Conservation (phyloP, 2,113 vertebrate genomes). For the Phyllostomus hastatus region DNA sequence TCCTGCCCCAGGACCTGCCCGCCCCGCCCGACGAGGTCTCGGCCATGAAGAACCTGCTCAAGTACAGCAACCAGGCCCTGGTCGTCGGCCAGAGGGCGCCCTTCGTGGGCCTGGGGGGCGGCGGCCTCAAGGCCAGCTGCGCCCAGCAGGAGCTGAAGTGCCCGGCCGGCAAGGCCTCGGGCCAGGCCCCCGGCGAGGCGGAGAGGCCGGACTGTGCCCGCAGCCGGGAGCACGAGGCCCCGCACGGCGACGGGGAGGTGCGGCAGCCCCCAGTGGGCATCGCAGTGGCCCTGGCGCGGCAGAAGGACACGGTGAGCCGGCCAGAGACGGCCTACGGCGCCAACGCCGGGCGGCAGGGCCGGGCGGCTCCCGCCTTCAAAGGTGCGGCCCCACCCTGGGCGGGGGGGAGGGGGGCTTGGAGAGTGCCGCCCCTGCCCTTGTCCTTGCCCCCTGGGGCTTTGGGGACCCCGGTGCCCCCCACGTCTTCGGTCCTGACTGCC, state of each 20-base stretch:
- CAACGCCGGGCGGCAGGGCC: slow-evolving; percentile 83
- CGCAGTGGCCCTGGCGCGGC: slow-evolving; percentile 93
- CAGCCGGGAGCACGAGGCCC: slow-evolving; percentile 86
- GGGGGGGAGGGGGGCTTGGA: neutral
- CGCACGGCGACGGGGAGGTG: slow-evolving; percentile 89
- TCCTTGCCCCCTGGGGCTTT: neutral
- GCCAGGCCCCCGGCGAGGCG: slow-evolving; percentile 84
- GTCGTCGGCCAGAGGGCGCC: slow-evolving; percentile 91
- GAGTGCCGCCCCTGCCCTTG: neutral
- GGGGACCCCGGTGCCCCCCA: neutral
- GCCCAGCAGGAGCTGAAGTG: slow-evolving; percentile 88
- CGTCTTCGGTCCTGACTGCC: fast-evolving
- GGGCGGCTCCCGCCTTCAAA: slow-evolving; percentile 86
- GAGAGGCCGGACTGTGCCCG: slow-evolving; percentile 92
- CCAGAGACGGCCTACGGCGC: slow-evolving; percentile 80
- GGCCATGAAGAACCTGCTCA: slow-evolving; percentile 95
- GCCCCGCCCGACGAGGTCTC: slow-evolving; percentile 88
- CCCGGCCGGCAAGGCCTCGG: slow-evolving; percentile 84
- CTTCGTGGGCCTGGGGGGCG: slow-evolving; percentile 86
- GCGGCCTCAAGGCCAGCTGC: slow-evolving; percentile 90
- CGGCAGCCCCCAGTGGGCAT: slow-evolving; percentile 96
- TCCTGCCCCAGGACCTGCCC: slow-evolving; percentile 86
- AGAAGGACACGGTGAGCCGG: slow-evolving; percentile 89
- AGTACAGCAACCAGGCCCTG: slow-evolving; percentile 95
- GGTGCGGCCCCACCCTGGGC: slow-evolving; percentile 72